Evolutionary conservation across 2,797 vertebrate species (phyloP).

Genomic region (Phataginus tricuspis): DNA sequence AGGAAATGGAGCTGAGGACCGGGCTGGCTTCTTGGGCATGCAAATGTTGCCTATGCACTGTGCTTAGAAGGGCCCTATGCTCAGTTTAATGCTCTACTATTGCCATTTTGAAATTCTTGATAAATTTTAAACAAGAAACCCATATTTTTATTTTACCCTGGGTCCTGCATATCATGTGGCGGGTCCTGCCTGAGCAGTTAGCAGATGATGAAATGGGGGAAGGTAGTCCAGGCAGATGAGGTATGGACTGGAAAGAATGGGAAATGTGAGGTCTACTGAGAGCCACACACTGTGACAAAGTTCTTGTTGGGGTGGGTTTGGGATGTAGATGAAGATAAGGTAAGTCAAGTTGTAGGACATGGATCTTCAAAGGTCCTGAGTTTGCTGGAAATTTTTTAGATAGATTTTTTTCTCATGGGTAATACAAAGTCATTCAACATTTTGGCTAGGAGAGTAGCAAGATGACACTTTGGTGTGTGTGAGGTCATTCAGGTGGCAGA

Average conservation of each 20-base stretch:
- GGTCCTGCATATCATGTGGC: not conserved
- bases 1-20: not conserved
- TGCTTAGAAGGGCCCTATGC: not conserved
- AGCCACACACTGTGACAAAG: not conserved
- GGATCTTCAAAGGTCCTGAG: not conserved
- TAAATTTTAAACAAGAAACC: not conserved
- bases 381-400: not conserved
- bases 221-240: not conserved
- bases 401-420: not conserved
- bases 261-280: not conserved
- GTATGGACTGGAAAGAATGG: not conserved
- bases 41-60: not conserved
- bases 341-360: not conserved
- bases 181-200: not conserved
- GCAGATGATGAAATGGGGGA: not conserved
- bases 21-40: not conserved
- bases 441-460: not conserved
- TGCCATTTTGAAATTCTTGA: not conserved
- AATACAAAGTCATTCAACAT: not conserved
- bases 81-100: not conserved
- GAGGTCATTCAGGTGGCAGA: not conserved
- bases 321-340: not conserved
- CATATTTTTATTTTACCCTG: not conserved
- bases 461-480: not conserved
- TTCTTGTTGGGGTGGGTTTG: not conserved